These are phyloP conservation scores for Periparus ater DNA, from an alignment of 2,797 vertebrate genomes.

Conservation along the genomic window DNA sequence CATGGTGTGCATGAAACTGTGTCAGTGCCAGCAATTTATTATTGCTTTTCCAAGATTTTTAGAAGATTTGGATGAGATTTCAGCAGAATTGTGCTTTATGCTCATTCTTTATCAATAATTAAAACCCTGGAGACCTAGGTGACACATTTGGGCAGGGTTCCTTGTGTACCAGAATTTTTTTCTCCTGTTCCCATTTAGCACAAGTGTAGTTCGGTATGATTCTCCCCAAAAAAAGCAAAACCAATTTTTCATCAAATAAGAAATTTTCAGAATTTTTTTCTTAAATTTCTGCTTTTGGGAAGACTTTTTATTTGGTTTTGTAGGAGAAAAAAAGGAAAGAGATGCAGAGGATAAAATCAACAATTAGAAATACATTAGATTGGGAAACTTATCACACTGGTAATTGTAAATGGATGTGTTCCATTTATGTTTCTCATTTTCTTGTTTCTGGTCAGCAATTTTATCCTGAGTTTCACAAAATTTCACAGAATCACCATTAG, in stretches of 20 bases:
- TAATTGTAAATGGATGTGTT: background rate
- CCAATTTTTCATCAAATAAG: background rate
- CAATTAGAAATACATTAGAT: background rate
- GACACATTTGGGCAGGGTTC: background rate
- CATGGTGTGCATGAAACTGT: background rate
- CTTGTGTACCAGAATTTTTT: background rate
- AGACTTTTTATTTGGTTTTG: fast-evolving
- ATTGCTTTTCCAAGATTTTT: constrained; percentile 27
- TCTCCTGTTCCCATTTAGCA: background rate
- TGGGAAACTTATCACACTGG: background rate
- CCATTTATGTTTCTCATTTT: background rate
- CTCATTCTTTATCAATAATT: background rate
- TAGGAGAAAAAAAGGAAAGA: background rate
- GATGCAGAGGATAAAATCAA: background rate
- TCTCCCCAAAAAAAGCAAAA: background rate
- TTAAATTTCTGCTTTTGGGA: background rate
- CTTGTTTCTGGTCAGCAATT: background rate
- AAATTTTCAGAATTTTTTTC: background rate
- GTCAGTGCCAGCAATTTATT: background rate
- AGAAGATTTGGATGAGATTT: constrained; percentile 34
- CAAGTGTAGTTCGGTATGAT: background rate
- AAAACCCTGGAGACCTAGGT: background rate
- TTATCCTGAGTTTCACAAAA: background rate
- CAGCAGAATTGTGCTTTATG: background rate
- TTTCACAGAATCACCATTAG: background rate